Percentiles rank a stretch among this genome's conserved stretches.
phyloP scores from a whole-genome alignment of 1,140 invertebrate species.

The Stenopsyche tienmushanensis region DNA sequence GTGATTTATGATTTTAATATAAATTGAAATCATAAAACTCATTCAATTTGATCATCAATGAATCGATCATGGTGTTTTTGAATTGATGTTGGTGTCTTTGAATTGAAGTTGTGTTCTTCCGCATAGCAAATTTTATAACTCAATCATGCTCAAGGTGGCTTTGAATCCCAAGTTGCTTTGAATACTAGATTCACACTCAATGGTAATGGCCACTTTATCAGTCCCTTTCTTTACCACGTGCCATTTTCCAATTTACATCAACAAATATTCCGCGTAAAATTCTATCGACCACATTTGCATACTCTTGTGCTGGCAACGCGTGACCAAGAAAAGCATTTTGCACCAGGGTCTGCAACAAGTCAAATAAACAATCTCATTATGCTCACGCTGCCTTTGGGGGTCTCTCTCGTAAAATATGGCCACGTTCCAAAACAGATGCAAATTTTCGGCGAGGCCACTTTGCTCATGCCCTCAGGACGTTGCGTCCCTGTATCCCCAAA shows the following conservation, averaged over 20 bases:
- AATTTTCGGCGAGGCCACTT: neutral
- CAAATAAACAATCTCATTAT: constrained; percentile 9
- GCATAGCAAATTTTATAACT: too few relatives aligned
- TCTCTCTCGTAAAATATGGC: constrained; percentile 23
- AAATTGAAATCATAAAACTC: too few relatives aligned
- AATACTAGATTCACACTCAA: too few relatives aligned
- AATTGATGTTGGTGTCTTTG: too few relatives aligned
- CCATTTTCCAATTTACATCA: neutral
- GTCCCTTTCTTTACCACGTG: neutral
- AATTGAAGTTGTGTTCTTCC: too few relatives aligned
- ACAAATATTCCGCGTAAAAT: neutral
- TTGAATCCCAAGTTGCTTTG: too few relatives aligned
- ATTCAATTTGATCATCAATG: too few relatives aligned
- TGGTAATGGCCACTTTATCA: too few relatives aligned
- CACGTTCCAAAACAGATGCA: constrained; percentile 31
- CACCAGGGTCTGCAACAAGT: neutral
- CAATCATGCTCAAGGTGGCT: too few relatives aligned
- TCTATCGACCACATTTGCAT: neutral
- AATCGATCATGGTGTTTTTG: too few relatives aligned
- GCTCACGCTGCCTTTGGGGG: neutral
- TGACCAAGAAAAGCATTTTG: neutral
- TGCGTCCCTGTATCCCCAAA: neutral
- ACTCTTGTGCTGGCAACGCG: neutral
- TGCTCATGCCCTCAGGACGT: neutral
- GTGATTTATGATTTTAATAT: too few relatives aligned